phyloP scores from a whole-genome alignment of 2,888 invertebrate species.

The Sturmia bella region DNA sequence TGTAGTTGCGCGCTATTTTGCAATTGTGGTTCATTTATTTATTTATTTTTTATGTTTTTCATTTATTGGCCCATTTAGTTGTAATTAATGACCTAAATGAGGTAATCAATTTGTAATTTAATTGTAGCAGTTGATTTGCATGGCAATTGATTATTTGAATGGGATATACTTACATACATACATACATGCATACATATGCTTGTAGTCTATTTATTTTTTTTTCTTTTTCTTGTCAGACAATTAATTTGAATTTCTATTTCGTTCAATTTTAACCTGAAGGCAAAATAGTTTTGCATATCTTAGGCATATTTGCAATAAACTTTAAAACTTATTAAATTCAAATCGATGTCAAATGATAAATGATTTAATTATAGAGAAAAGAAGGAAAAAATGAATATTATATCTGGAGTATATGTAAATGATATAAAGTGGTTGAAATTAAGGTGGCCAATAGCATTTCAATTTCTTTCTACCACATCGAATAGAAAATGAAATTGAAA shows the following conservation, averaged over 20 bases:
- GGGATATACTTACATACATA: no score
- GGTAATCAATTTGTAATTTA: constrained; percentile 80
- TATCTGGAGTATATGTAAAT: neutral
- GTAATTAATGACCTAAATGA: constrained; percentile 78
- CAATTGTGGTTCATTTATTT: constrained; percentile 43
- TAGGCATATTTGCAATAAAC: constrained; percentile 38
- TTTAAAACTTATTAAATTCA: constrained; percentile 55
- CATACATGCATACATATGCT: no score
- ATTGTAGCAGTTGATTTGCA: constrained; percentile 77
- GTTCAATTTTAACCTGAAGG: constrained; percentile 46
- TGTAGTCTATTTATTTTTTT: constrained; percentile 42
- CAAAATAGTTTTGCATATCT: constrained; percentile 58
- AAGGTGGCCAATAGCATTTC: constrained; percentile 47
- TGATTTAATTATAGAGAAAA: constrained; percentile 46
- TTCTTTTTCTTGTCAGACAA: constrained; percentile 30
- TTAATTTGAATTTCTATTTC: constrained; percentile 62
- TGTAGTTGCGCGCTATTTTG: constrained; percentile 26
- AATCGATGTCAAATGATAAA: constrained; percentile 55
- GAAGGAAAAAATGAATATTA: constrained; percentile 21
- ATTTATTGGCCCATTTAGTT: constrained; percentile 62
- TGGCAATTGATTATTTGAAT: constrained; percentile 77
- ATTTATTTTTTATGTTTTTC: constrained; percentile 27
- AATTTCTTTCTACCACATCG: no score
- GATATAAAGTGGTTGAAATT: neutral
- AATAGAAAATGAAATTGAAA: no score